Conservation (phyloP, 2,888 invertebrate genomes). For the Drosophila kambysellisi region DNA sequence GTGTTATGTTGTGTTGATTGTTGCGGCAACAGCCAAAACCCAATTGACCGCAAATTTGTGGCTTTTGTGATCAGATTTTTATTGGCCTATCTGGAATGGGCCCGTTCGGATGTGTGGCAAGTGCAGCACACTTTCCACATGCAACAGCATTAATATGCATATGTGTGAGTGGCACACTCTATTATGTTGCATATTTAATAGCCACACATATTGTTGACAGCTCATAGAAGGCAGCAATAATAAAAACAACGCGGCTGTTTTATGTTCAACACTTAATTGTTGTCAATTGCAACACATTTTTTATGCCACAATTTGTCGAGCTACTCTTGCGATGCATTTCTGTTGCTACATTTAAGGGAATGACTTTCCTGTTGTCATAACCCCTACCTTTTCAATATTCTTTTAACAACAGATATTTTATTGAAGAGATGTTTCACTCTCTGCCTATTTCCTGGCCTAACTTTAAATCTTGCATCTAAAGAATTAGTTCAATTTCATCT, state of each 20-base stretch:
- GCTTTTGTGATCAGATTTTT: constrained; percentile 78
- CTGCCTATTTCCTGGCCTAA: too few species aligned
- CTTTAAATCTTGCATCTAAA: too few species aligned
- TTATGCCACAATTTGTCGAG: not conserved
- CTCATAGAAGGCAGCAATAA: not conserved
- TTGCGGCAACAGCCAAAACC: constrained; percentile 75
- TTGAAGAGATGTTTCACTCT: not conserved
- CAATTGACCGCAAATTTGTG: constrained; percentile 81
- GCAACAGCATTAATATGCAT: not conserved
- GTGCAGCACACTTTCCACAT: constrained; percentile 10
- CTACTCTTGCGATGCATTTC: not conserved
- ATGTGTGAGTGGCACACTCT: constrained; percentile 5
- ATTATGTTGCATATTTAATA: constrained; percentile 36
- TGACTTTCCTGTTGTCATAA: too few species aligned
- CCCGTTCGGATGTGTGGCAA: not conserved
- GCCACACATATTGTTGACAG: not conserved
- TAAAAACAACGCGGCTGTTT: not conserved
- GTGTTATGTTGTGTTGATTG: constrained; percentile 59
- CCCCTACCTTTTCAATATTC: not conserved
- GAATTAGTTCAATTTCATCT: too few species aligned
- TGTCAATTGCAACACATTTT: constrained; percentile 5
- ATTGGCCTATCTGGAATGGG: constrained; percentile 43
- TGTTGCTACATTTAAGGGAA: not conserved
- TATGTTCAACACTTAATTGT: constrained; percentile 14
- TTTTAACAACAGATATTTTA: too few species aligned